These are phyloP conservation scores for Mus spretus DNA, from an alignment of 2,797 vertebrate species.

Conservation along the genomic window DNA sequence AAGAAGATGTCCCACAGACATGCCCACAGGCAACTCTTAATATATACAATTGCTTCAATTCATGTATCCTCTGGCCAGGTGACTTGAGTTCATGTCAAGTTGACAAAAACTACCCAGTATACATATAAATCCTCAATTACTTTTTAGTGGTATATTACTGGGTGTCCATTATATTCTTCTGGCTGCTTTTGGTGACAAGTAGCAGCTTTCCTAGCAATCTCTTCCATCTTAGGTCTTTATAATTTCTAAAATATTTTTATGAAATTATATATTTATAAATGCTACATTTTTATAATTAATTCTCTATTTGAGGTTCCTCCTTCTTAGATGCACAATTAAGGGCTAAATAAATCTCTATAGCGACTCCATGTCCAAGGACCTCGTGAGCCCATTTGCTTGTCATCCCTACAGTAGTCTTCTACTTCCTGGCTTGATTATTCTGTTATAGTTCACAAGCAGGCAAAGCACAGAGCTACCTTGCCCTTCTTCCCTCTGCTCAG, in stretches of 20 bases:
- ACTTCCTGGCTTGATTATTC: background rate
- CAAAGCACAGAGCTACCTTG: background rate
- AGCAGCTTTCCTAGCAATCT: background rate
- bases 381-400: background rate
- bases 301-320: background rate
- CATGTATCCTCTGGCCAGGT: background rate
- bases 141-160: background rate
- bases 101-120: background rate
- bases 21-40: background rate
- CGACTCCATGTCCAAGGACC: background rate
- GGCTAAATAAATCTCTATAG: background rate
- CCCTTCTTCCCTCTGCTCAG: background rate
- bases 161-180: background rate
- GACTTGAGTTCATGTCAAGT: background rate
- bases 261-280: background rate
- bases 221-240: background rate
- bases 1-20: background rate
- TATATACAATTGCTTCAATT: background rate
- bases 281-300: background rate
- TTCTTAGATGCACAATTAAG: constrained; percentile 2
- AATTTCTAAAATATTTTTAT: background rate
- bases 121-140: background rate
- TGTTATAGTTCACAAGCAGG: background rate
- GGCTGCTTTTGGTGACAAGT: background rate
- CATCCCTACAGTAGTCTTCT: background rate